phyloP scores from a whole-genome alignment of 92 coral and sea anemone species.

The Isaurus tuberculatus region DNA sequence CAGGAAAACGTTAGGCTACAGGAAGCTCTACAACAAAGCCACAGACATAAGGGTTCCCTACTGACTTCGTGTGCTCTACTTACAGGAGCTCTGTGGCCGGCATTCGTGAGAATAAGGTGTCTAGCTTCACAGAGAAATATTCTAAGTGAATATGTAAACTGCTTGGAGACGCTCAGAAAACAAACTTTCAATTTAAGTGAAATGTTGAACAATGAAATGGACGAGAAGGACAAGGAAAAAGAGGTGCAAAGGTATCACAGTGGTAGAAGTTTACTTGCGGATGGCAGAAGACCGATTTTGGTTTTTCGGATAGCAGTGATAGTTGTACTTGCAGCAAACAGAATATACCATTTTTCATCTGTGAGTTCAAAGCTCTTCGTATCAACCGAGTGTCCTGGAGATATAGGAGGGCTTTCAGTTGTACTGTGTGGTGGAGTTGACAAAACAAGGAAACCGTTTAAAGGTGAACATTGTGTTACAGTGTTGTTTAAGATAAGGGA shows the following conservation, averaged over 20 bases:
- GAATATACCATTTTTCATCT: conserved; percentile 78
- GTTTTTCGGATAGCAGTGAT: conserved; percentile 90
- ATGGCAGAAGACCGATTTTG: conserved; percentile 79
- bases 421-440: conserved; percentile 80
- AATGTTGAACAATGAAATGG: conserved; percentile 88
- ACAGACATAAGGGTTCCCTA: conserved; percentile 74
- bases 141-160: conserved; percentile 71
- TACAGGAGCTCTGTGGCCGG: conserved; percentile 97
- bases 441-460: conserved; percentile 57
- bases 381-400: conserved; percentile 91
- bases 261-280: conserved; percentile 38
- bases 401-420: conserved; percentile 77
- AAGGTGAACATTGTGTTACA: conserved; percentile 60
- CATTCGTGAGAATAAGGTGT: conserved; percentile 81
- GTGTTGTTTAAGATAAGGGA: too few species aligned
- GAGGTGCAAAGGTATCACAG: conserved; percentile 43
- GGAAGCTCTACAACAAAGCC: conserved; percentile 76
- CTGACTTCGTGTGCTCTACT: conserved; percentile 86
- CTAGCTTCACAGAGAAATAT: conserved; percentile 85
- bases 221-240: conserved; percentile 55
- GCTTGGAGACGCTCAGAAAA: conserved; percentile 77
- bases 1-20: conserved; percentile 83
- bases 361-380: conserved; percentile 73
- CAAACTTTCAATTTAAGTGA: conserved; percentile 85
- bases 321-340: conserved; percentile 91